phyloP scores from a whole-genome alignment of 2,113 vertebrate species.

The Erythrocercus mccallii region DNA sequence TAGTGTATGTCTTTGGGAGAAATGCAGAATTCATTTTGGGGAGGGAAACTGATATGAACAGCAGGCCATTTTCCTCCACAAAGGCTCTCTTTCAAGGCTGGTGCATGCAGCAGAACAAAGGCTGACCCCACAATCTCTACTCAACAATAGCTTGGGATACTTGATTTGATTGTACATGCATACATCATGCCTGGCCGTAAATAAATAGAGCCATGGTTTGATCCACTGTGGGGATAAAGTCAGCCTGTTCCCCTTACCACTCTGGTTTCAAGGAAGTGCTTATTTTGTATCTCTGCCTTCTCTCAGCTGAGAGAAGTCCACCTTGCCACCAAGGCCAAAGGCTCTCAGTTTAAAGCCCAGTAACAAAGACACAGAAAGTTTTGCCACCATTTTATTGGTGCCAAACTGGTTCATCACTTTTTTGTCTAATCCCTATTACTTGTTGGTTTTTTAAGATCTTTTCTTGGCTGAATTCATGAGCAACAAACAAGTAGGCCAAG shows the following conservation, averaged over 20 bases:
- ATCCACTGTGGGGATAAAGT: not conserved
- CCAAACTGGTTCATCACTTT: not conserved
- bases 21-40: slow-evolving; percentile 17
- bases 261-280: not conserved
- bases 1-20: slow-evolving; percentile 25
- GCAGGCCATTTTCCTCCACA: slow-evolving; percentile 33
- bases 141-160: slow-evolving; percentile 28
- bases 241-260: not conserved
- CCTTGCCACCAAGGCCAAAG: not conserved
- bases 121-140: not conserved
- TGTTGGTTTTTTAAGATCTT: not conserved
- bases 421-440: not conserved
- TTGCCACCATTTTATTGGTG: not conserved
- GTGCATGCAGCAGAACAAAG: slow-evolving; percentile 43
- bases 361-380: not conserved
- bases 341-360: not conserved
- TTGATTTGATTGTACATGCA: slow-evolving; percentile 44
- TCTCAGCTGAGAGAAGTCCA: not conserved
- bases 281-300: not conserved
- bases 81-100: slow-evolving; percentile 28
- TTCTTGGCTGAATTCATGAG: not conserved
- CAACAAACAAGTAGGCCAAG: not conserved
- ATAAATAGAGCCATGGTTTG: not conserved
- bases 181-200: slow-evolving; percentile 26
- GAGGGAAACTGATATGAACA: slow-evolving; percentile 38